Evolutionary conservation across 2,888 invertebrate species (phyloP).

Genomic region (Lithophane leautieri): DNA sequence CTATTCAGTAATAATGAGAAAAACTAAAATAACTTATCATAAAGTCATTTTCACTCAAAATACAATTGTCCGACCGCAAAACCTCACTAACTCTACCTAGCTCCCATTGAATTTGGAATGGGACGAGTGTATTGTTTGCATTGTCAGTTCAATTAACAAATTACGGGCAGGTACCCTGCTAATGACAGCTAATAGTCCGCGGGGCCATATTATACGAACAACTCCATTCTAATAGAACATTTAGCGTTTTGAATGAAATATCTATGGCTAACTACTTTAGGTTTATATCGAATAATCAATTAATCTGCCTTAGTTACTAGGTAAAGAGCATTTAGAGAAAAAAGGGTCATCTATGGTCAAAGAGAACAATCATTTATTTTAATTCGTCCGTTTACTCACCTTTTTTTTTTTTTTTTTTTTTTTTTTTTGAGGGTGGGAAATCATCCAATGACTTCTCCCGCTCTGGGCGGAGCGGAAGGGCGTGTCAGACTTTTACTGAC

Average conservation of each 20-base stretch:
- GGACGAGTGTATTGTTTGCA: constrained; percentile 74
- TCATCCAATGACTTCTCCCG: too few species aligned
- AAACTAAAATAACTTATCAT: not conserved
- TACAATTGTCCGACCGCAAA: not conserved
- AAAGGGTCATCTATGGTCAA: not conserved
- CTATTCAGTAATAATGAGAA: not conserved
- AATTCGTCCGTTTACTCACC: not conserved
- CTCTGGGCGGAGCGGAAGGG: too few species aligned
- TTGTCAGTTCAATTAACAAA: constrained; percentile 82
- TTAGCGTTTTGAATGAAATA: constrained; percentile 14
- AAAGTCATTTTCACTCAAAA: not conserved
- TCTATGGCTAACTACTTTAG: not conserved
- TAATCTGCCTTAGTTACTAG: not conserved
- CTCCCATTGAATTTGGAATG: constrained; percentile 63
- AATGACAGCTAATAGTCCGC: constrained; percentile 75
- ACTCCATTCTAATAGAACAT: constrained; percentile 21
- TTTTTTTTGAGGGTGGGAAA: too few species aligned
- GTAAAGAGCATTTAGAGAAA: not conserved
- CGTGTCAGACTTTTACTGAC: too few species aligned
- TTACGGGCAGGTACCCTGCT: constrained; percentile 74
- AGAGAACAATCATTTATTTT: not conserved
- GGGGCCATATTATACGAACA: constrained; percentile 22
- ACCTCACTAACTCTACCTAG: constrained; percentile 11
- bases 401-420: too few species aligned
- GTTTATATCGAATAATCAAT: not conserved